Evolutionary conservation across 2,797 vertebrate genomes (phyloP), one percentile per base, ranked within the genome.

Genomic region (Leptodactylus fallax): DNA sequence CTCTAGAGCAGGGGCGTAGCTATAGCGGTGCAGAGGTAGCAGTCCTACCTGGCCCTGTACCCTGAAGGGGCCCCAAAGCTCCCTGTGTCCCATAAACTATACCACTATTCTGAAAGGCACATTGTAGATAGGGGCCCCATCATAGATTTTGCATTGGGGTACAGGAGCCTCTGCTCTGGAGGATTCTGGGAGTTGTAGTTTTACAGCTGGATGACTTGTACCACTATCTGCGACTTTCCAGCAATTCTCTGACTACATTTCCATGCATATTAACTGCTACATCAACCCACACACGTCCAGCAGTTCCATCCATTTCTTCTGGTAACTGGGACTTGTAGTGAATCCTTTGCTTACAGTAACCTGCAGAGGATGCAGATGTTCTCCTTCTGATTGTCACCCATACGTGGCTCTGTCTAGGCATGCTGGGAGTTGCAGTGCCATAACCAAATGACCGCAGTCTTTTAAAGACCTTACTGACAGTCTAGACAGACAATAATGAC

Each of bases 401-500:
- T 63, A 9, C 61, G 23, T n/a, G 3, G 6, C n/a, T 9, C 10
- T 65, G 10, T 7, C 56, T n/a, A n/a, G 63, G 63, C 19, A 65
- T 67, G 25, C 65, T 67, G 65, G 65, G 65, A 67, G 23, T 67
- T 67, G 65, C 27, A 67, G 65, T 67, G 65, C 10, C 16, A 47
- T 19, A 13, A 3, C 36, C 7, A 7, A 5, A 49, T 9, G 3
- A 8, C 67, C 71, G 71, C 67, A 71, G 36, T 25, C 36, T 7
- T 6, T 25, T 71, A 45, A 45, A 36, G 25, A 14, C n/a, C 1
- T 36, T 4, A 36, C n/a, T 23, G 61, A 63, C 67, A 71, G 71
- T 72, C 71, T 72, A 49, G 71, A 72, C 69, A 72, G 55, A 60
- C 78, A 8, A 65, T 51, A 23, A 21, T 84, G 67, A 74, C 67